Evolutionary conservation across 2,797 vertebrate species (phyloP).

Genomic region (Acanthurus leucopareius): DNA sequence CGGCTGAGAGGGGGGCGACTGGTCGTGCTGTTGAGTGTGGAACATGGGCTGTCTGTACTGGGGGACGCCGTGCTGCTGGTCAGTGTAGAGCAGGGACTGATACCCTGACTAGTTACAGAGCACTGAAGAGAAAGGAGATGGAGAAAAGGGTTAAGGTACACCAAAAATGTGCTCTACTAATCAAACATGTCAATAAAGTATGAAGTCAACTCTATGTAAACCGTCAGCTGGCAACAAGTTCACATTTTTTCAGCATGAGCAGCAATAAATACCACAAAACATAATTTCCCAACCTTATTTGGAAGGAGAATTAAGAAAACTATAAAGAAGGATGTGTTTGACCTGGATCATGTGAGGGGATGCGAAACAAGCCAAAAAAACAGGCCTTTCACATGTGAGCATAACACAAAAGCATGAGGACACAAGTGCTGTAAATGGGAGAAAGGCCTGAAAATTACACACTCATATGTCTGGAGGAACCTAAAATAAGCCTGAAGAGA

Average conservation of each 20-base stretch:
- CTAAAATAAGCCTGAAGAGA: constrained; percentile 54
- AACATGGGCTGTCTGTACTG: constrained; percentile 95
- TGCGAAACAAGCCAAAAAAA: constrained; percentile 25
- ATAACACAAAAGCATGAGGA: constrained; percentile 63
- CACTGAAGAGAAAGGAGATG: constrained; percentile 81
- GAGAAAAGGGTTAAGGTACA: constrained; percentile 25
- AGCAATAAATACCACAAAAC: constrained; percentile 40
- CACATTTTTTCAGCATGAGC: constrained; percentile 52
- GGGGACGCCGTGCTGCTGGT: constrained; percentile 98
- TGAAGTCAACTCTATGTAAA: constrained; percentile 41
- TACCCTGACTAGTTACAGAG: constrained; percentile 89
- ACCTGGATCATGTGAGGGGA: constrained; percentile 65
- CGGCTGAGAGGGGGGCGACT: constrained; percentile 86
- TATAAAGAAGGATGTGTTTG: constrained; percentile 35
- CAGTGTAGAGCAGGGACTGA: constrained; percentile 97
- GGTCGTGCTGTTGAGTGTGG: constrained; percentile 93
- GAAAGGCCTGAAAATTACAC: constrained; percentile 67
- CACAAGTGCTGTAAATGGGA: constrained; percentile 48
- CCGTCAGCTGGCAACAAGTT: constrained; percentile 47
- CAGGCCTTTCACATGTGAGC: constrained; percentile 55
- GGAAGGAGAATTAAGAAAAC: constrained; percentile 32
- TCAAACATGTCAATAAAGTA: constrained; percentile 47
- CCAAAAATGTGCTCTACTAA: constrained; percentile 28
- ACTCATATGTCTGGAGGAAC: constrained; percentile 54
- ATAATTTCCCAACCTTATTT: constrained; percentile 54